Percentiles rank a stretch among this genome's conserved stretches.
phyloP scores from a whole-genome alignment of 1,140 invertebrate genomes.

The Leptopilina boulardi region DNA sequence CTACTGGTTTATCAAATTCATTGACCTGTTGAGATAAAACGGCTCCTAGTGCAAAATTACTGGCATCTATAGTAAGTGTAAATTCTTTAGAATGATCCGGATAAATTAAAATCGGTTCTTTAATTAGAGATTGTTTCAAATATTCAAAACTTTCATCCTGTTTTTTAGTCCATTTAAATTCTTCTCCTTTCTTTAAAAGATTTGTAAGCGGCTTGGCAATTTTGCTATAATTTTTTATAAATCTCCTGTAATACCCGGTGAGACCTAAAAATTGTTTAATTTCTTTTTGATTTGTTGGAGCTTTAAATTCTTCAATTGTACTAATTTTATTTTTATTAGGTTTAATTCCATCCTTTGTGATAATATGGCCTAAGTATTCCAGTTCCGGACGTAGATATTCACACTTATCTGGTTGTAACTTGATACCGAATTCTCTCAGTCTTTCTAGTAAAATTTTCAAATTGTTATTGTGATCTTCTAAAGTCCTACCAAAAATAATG shows the following conservation, averaged over 20 bases:
- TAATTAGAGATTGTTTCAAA: neutral
- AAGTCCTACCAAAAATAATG: slow-evolving; percentile 40
- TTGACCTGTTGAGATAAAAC: no score
- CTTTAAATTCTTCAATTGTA: slow-evolving; percentile 16
- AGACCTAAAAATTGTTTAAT: slow-evolving; percentile 66
- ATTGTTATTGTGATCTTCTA: slow-evolving; percentile 40
- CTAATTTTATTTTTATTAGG: neutral
- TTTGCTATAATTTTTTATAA: slow-evolving; percentile 64
- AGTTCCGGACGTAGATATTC: slow-evolving; percentile 44
- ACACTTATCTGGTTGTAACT: slow-evolving; percentile 47
- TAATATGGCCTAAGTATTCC: slow-evolving; percentile 51
- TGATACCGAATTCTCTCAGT: slow-evolving; percentile 31
- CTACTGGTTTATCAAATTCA: slow-evolving; percentile 50
- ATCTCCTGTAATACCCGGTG: no score
- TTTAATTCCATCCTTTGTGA: slow-evolving; percentile 14
- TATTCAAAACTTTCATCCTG: neutral
- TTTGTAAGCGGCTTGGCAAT: slow-evolving; percentile 63
- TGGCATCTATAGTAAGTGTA: slow-evolving; percentile 43
- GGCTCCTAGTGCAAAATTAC: slow-evolving; percentile 42
- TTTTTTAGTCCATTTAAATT: slow-evolving; percentile 54
- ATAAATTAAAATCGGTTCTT: neutral
- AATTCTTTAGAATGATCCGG: slow-evolving; percentile 38
- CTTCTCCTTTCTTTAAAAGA: slow-evolving; percentile 63
- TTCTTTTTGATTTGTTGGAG: no score
- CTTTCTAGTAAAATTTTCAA: slow-evolving; percentile 36